Evolutionary conservation across 1,140 invertebrate species (phyloP).

Genomic region (Drosophila takahashii): DNA sequence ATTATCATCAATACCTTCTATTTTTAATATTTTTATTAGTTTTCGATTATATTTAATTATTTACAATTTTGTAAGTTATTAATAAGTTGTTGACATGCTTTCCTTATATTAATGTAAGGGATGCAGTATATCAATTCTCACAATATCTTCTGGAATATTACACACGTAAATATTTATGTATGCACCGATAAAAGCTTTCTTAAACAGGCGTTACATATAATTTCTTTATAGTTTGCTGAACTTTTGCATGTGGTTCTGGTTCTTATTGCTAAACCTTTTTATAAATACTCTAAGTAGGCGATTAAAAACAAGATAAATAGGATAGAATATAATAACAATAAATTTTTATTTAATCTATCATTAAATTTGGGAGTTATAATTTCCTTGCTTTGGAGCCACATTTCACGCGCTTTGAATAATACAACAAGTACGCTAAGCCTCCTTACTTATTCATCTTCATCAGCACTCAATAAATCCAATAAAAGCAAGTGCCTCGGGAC

Average conservation of each 20-base stretch:
- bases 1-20: no score
- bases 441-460: slow-evolving; percentile 9
- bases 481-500: slow-evolving; percentile 11
- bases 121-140: neutral
- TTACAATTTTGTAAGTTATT: neutral
- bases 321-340: neutral
- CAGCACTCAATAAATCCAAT: slow-evolving; percentile 34
- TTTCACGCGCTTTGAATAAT: neutral
- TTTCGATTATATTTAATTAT: neutral
- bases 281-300: neutral
- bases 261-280: neutral
- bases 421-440: neutral
- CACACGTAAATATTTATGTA: slow-evolving; percentile 34
- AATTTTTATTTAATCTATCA: neutral
- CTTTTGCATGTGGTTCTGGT: neutral
- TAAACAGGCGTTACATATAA: slow-evolving; percentile 5
- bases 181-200: slow-evolving; percentile 34
- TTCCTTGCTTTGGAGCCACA: neutral
- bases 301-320: neutral
- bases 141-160: neutral
- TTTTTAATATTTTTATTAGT: no score
- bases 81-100: neutral
- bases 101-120: neutral
- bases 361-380: neutral
- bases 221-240: slow-evolving; percentile 2